Evolutionary conservation across 2,888 invertebrate species (phyloP).

Genomic region (Lissonota sp.): DNA sequence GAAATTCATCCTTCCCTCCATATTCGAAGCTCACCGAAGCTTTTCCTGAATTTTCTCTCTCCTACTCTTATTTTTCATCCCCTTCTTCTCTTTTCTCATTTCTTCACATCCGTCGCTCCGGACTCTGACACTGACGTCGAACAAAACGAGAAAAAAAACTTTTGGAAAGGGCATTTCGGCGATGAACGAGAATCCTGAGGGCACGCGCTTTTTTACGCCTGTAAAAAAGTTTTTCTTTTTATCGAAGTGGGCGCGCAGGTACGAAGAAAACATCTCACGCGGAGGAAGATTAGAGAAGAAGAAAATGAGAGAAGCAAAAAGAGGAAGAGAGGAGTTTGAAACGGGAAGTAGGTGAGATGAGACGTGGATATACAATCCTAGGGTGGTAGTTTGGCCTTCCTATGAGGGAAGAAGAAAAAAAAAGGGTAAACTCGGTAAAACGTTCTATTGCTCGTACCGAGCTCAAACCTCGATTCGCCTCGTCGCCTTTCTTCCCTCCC

Average conservation of each 20-base stretch:
- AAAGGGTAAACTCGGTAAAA: slow-evolving; percentile 41
- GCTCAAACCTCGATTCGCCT: slow-evolving; percentile 45
- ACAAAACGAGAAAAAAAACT: slow-evolving; percentile 6
- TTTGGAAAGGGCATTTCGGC: neutral
- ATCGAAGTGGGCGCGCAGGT: neutral
- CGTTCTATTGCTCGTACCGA: slow-evolving; percentile 48
- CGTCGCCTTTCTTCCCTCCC: slow-evolving; percentile 46
- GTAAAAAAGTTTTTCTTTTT: too few relatives aligned
- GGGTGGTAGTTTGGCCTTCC: slow-evolving; percentile 30
- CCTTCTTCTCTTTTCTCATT: slow-evolving; percentile 11
- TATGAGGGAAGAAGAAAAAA: slow-evolving; percentile 40
- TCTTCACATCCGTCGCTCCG: neutral
- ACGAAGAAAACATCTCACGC: slow-evolving; percentile 29
- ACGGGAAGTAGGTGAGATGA: slow-evolving; percentile 41
- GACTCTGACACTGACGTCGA: neutral
- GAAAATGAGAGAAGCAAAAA: slow-evolving; percentile 12
- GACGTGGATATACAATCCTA: slow-evolving; percentile 47
- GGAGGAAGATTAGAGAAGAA: neutral
- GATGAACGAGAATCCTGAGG: too few relatives aligned
- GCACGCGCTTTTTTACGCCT: too few relatives aligned
- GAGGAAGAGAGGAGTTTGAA: neutral
- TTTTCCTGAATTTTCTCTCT: neutral
- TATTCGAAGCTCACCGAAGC: too few relatives aligned
- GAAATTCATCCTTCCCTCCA: too few relatives aligned
- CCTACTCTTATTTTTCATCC: neutral